Percentiles rank a stretch among this genome's conserved stretches.
Evolutionary conservation across 1,140 invertebrate species (phyloP).

Genomic region (Gyrodactylus salaris): DNA sequence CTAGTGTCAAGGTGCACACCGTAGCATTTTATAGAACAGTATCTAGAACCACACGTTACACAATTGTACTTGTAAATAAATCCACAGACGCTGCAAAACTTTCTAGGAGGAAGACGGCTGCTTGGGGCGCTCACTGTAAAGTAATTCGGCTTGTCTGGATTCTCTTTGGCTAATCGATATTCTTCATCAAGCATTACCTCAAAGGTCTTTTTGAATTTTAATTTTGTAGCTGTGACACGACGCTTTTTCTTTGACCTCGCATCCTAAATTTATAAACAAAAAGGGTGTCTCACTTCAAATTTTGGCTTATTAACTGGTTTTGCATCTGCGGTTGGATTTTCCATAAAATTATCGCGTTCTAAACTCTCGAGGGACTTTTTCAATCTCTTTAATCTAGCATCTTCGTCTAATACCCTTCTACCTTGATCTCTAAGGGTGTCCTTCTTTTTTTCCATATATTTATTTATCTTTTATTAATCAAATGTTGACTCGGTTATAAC

Average conservation of each 20-base stretch:
- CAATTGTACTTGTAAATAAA: neutral
- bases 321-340: neutral
- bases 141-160: neutral
- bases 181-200: neutral
- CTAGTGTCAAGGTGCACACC: constrained; percentile 2
- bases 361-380: neutral
- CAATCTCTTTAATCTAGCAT: neutral
- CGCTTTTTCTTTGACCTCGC: neutral
- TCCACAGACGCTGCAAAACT: constrained; percentile 3
- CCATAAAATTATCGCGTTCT: constrained; percentile 2
- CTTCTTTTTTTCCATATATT: constrained; percentile 29
- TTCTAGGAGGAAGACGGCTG: constrained; percentile 1
- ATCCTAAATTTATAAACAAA: neutral
- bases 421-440: neutral
- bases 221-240: neutral
- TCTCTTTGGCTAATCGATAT: neutral
- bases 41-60: constrained; percentile 1
- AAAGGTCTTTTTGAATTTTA: neutral
- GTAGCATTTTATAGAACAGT: constrained; percentile 4
- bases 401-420: neutral
- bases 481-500: no score
- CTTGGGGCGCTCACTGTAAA: neutral
- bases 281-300: neutral
- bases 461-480: no score
- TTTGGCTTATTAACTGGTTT: constrained; percentile 1